phyloP scores from a whole-genome alignment of 2,113 vertebrate species.

The Raja brachyura region DNA sequence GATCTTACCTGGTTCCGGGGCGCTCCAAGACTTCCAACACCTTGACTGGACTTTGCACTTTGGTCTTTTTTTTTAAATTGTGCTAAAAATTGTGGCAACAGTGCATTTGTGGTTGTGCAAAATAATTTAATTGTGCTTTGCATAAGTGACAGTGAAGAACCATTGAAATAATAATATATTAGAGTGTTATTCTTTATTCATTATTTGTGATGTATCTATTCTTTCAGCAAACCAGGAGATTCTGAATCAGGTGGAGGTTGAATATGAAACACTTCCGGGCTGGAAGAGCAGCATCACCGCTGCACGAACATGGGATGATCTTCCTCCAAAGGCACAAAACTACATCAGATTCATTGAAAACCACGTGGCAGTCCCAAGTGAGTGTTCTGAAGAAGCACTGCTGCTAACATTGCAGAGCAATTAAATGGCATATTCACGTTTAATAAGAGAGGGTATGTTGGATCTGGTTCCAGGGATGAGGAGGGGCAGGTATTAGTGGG shows the following conservation, averaged over 20 bases:
- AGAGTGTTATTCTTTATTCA: background rate
- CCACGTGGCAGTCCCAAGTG: slow-evolving; percentile 86
- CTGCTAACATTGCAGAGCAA: background rate
- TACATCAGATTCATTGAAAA: slow-evolving; percentile 95
- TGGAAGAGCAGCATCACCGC: slow-evolving; percentile 88
- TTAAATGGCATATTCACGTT: slow-evolving; percentile 40
- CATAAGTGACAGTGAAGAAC: no score
- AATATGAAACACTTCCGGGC: slow-evolving; percentile 91
- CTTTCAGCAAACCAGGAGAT: slow-evolving; percentile 85
- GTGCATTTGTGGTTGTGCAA: no score
- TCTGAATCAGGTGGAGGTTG: slow-evolving; percentile 90
- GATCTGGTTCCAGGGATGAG: no score
- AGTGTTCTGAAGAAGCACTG: slow-evolving; percentile 31
- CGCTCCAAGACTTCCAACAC: no score
- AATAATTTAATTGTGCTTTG: no score
- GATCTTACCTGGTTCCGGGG: no score
- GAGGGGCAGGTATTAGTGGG: no score
- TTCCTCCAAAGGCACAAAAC: slow-evolving; percentile 86
- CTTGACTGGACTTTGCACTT: no score
- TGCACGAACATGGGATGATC: slow-evolving; percentile 86
- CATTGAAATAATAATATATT: no score
- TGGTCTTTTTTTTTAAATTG: no score
- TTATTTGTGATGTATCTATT: background rate
- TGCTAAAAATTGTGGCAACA: no score
- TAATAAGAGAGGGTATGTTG: background rate